These are phyloP conservation scores for Rousettus leschenaultii DNA, from an alignment of 2,113 vertebrate genomes.

Conservation along the genomic window DNA sequence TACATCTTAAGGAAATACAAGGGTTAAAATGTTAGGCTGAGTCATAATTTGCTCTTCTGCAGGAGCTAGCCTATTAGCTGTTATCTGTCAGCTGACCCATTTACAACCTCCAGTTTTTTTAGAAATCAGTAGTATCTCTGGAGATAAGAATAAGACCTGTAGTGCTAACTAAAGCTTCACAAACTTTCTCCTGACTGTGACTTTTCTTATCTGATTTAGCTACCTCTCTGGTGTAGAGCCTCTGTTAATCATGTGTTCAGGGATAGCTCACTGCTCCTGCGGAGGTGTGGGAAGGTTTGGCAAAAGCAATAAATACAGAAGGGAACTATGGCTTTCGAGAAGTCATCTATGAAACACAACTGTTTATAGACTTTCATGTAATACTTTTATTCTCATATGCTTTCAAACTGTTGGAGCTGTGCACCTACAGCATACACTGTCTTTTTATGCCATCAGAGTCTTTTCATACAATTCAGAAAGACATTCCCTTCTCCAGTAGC, in stretches of 20 bases:
- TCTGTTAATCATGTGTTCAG: constrained; percentile 8
- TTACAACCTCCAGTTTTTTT: constrained; percentile 37
- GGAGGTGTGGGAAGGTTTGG: not conserved
- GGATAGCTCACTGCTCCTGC: not conserved
- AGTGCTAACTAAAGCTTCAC: not conserved
- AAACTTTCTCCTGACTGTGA: not conserved
- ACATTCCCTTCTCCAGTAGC: constrained; percentile 3
- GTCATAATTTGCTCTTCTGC: not conserved
- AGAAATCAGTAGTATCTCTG: not conserved
- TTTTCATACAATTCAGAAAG: constrained; percentile 49
- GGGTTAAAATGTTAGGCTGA: not conserved
- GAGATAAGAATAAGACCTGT: constrained; percentile 22
- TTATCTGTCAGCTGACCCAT: constrained; percentile 16
- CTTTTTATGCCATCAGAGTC: not conserved
- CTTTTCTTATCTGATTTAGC: constrained; percentile 43
- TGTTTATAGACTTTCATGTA: not conserved
- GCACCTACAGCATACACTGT: not conserved
- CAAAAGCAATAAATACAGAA: not conserved
- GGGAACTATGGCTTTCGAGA: not conserved
- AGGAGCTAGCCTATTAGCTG: not conserved
- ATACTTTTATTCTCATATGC: not conserved
- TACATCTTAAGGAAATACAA: not conserved
- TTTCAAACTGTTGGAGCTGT: not conserved
- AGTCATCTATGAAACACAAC: not conserved
- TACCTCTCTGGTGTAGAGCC: not conserved